Evolutionary conservation across 1,140 invertebrate genomes (phyloP).

Genomic region (Zaprionus taronus): DNA sequence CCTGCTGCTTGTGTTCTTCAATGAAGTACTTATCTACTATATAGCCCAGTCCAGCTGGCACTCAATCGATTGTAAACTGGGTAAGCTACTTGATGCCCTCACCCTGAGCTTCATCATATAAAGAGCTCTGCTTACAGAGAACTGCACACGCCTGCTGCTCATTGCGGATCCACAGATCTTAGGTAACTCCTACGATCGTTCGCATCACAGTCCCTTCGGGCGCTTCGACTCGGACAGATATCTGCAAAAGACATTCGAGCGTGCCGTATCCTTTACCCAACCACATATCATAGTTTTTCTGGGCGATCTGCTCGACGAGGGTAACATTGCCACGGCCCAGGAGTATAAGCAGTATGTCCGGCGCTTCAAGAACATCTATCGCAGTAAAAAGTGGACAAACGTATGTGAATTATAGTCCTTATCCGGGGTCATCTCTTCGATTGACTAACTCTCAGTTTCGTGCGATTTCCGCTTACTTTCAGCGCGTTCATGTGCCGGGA

Average conservation of each 20-base stretch:
- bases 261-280: slow-evolving; percentile 89
- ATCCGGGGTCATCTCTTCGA: not conserved
- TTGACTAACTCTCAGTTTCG: slow-evolving; percentile 85
- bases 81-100: slow-evolving; percentile 45
- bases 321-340: slow-evolving; percentile 89
- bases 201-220: slow-evolving; percentile 72
- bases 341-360: slow-evolving; percentile 90
- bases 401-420: slow-evolving; percentile 42
- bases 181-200: slow-evolving; percentile 86
- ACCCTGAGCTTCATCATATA: not conserved
- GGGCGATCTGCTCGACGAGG: slow-evolving; percentile 97
- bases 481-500: slow-evolving; percentile 93
- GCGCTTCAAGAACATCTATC: slow-evolving; percentile 90
- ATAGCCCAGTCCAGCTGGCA: slow-evolving; percentile 86
- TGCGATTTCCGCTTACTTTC: slow-evolving; percentile 85
- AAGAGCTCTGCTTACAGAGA: slow-evolving; percentile 45
- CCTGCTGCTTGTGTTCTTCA: slow-evolving; percentile 74
- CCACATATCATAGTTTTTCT: slow-evolving; percentile 95
- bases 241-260: slow-evolving; percentile 90
- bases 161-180: slow-evolving; percentile 97
- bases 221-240: slow-evolving; percentile 86
- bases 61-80: slow-evolving; percentile 78
- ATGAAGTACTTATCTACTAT: slow-evolving; percentile 82
- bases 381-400: slow-evolving; percentile 86
- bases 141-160: slow-evolving; percentile 90